Percentiles rank a stretch among this genome's conserved stretches.
Conservation (phyloP, 2,888 invertebrate species). For the Pyrochroa serraticornis region DNA sequence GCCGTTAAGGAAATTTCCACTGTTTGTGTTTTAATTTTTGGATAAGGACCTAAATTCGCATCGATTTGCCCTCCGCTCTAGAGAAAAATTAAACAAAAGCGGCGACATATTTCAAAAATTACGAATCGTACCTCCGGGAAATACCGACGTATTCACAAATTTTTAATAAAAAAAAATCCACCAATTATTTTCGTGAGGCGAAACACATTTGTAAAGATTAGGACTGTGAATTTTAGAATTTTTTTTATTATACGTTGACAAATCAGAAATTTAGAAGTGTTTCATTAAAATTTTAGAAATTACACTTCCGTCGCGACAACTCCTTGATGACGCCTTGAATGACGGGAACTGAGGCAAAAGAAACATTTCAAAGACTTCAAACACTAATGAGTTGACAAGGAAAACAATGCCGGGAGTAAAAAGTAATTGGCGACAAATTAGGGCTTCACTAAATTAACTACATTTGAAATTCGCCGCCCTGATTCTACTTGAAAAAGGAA, state of each 20-base stretch:
- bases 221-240: slow-evolving; percentile 3
- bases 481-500: slow-evolving; percentile 5
- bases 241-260: background rate
- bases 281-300: slow-evolving; percentile 8
- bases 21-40: too few species aligned
- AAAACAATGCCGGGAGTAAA: slow-evolving; percentile 24
- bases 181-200: slow-evolving; percentile 3
- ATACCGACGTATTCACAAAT: too few species aligned
- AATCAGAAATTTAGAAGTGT: slow-evolving; percentile 1
- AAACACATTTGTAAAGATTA: background rate
- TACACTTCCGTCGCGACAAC: background rate
- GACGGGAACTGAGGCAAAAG: slow-evolving; percentile 1
- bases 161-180: background rate
- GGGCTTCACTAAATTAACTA: slow-evolving; percentile 19
- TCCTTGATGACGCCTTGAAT: background rate
- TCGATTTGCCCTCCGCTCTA: too few species aligned
- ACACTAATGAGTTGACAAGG: slow-evolving; percentile 24
- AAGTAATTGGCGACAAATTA: slow-evolving; percentile 24
- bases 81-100: too few species aligned
- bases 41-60: too few species aligned
- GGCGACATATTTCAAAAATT: too few species aligned
- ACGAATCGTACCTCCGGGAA: too few species aligned
- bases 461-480: slow-evolving; percentile 12
- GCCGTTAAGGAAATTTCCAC: too few species aligned
- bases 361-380: slow-evolving; percentile 20